Percentiles rank a stretch among this genome's conserved stretches.
Conservation (phyloP, 2,797 vertebrate species). For the Urocyon cinereoargenteus region DNA sequence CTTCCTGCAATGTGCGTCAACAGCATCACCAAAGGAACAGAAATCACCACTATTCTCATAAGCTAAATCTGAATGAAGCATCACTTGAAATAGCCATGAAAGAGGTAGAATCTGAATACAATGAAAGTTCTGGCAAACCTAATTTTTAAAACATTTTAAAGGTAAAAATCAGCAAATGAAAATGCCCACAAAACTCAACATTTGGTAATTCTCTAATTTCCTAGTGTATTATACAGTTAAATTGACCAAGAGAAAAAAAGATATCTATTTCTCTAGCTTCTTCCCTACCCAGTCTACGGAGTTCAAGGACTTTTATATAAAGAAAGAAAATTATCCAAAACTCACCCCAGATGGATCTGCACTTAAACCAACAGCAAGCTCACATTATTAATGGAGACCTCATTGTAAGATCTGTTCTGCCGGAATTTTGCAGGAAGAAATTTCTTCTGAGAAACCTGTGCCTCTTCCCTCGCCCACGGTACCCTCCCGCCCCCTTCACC, state of each 20-base stretch:
- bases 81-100: constrained; percentile 55
- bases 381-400: constrained; percentile 83
- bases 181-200: constrained; percentile 65
- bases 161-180: constrained; percentile 46
- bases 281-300: constrained; percentile 68
- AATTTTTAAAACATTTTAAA: constrained; percentile 66
- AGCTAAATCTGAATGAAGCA: constrained; percentile 79
- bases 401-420: constrained; percentile 82
- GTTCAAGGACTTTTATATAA: constrained; percentile 80
- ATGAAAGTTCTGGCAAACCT: constrained; percentile 63
- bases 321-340: constrained; percentile 83
- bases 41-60: constrained; percentile 72
- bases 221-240: constrained; percentile 19
- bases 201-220: constrained; percentile 53
- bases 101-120: constrained; percentile 53
- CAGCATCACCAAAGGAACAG: constrained; percentile 77
- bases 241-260: constrained; percentile 44
- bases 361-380: constrained; percentile 85
- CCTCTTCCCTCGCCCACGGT: constrained; percentile 73
- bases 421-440: constrained; percentile 84
- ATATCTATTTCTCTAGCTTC: constrained; percentile 53
- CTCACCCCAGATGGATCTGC: constrained; percentile 86
- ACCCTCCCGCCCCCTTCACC: constrained; percentile 84
- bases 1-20: constrained; percentile 83
- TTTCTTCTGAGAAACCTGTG: constrained; percentile 77